phyloP scores from a whole-genome alignment of 2,113 vertebrate species.

The Salminus brasiliensis region DNA sequence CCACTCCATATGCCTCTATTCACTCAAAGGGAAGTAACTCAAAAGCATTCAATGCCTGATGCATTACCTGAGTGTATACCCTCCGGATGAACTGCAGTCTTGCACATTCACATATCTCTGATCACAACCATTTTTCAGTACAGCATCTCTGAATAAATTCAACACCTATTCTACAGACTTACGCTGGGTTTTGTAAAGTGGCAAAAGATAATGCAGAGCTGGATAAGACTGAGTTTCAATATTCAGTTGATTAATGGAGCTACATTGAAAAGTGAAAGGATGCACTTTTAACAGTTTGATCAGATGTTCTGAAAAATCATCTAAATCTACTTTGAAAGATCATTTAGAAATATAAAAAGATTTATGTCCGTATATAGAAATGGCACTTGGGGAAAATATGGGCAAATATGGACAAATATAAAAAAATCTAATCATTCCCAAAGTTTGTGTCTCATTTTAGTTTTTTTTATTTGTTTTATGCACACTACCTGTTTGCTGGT shows the following conservation, averaged over 20 bases:
- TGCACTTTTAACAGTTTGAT: not conserved
- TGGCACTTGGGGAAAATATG: no score
- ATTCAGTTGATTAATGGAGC: not conserved
- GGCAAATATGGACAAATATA: no score
- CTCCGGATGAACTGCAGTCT: not conserved
- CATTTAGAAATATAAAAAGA: not conserved
- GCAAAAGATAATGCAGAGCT: not conserved
- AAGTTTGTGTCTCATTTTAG: no score
- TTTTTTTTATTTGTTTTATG: no score
- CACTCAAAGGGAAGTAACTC: not conserved
- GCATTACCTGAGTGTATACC: slow-evolving; percentile 3
- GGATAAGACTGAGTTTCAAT: not conserved
- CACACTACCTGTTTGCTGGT: no score
- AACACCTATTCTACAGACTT: not conserved
- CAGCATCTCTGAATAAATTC: not conserved
- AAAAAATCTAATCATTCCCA: no score
- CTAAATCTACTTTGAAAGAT: no score
- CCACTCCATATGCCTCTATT: not conserved
- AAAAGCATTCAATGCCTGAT: not conserved
- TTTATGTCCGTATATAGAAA: no score
- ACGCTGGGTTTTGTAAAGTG: not conserved
- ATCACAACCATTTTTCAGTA: not conserved
- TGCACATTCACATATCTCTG: not conserved
- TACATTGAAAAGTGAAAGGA: not conserved
- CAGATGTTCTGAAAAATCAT: not conserved